A percentile compares a stretch with the other conserved stretches of the same genome.
phyloP scores from a whole-genome alignment of 1,140 invertebrate genomes.

The Cherax quadricarinatus region DNA sequence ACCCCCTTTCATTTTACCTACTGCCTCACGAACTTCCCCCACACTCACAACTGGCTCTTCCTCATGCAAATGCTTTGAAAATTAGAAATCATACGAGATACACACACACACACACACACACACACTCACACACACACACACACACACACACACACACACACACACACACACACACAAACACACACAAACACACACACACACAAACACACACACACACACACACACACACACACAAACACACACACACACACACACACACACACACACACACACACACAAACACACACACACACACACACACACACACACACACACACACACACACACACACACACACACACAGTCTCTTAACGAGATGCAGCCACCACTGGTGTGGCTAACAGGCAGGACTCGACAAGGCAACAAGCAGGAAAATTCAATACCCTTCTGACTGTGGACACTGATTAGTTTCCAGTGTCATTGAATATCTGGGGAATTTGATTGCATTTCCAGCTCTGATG shows the following conservation, averaged over 20 bases:
- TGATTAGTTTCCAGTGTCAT: conserved; percentile 56
- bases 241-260: not conserved
- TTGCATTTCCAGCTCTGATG: conserved; percentile 33
- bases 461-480: conserved; percentile 50
- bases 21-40: too few relatives aligned
- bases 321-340: conserved; percentile 2
- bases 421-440: conserved; percentile 49
- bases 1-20: too few relatives aligned
- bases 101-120: conserved; percentile 3
- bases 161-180: not conserved
- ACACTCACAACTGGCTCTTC: too few relatives aligned
- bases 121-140: too few relatives aligned
- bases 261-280: not conserved
- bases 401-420: conserved; percentile 52
- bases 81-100: too few relatives aligned
- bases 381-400: conserved; percentile 51
- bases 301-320: conserved; percentile 38
- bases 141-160: conserved; percentile 49
- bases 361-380: not conserved
- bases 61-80: not conserved
- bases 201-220: conserved; percentile 49
- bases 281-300: not conserved
- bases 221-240: not conserved
- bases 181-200: not conserved
- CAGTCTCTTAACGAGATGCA: conserved; percentile 1